Evolutionary conservation across 2,113 vertebrate genomes (phyloP).

Genomic region (Axis porcinus): DNA sequence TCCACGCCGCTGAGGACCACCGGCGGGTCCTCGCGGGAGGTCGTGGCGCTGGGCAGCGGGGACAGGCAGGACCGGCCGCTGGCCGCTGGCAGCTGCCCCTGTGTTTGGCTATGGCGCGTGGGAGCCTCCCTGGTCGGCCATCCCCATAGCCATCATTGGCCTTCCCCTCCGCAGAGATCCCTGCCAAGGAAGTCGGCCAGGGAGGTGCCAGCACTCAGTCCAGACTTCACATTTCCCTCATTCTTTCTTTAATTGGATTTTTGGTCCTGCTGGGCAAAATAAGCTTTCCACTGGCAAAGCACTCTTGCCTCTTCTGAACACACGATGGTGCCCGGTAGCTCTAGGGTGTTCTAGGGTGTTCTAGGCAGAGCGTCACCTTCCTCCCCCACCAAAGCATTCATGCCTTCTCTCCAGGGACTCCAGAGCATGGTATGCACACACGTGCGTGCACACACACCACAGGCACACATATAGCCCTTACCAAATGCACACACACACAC

Average conservation of each 20-base stretch:
- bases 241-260: constrained; percentile 78
- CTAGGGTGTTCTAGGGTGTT: constrained; percentile 20
- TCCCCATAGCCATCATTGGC: constrained; percentile 42
- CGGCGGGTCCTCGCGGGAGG: not conserved
- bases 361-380: not conserved
- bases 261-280: constrained; percentile 76
- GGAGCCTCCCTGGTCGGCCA: constrained; percentile 30
- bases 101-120: not conserved
- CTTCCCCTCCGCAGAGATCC: constrained; percentile 17
- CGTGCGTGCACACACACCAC: not conserved
- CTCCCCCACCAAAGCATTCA: not conserved
- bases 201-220: constrained; percentile 59
- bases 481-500: not conserved
- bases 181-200: constrained; percentile 67
- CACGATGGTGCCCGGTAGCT: constrained; percentile 40
- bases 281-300: constrained; percentile 66
- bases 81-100: not conserved
- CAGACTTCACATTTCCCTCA: constrained; percentile 72
- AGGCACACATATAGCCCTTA: not conserved
- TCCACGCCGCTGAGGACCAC: not conserved
- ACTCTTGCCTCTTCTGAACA: constrained; percentile 50
- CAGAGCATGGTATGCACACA: not conserved
- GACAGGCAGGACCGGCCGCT: not conserved
- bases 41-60: not conserved
- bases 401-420: constrained; percentile 28